Conservation (phyloP, 2,113 vertebrate species). For the Sylvicapra grimmia region DNA sequence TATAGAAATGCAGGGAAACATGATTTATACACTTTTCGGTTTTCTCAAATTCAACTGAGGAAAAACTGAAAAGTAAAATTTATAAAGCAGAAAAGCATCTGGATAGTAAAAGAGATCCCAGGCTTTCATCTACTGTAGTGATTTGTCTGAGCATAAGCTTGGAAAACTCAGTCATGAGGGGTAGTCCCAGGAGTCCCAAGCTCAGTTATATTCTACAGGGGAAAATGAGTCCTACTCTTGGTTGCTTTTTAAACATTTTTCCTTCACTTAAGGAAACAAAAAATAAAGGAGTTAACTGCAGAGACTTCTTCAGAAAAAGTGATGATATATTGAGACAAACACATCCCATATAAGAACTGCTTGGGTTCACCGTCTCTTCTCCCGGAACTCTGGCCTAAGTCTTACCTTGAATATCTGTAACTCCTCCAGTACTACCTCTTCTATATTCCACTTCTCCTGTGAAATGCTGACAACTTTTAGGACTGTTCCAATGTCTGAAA, state of each 20-base stretch:
- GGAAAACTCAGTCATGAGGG: conserved; percentile 64
- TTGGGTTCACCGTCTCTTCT: background rate
- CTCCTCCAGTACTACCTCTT: conserved; percentile 94
- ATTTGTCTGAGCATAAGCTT: conserved; percentile 59
- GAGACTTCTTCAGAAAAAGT: background rate
- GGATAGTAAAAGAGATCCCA: conserved; percentile 30
- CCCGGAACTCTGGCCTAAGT: background rate
- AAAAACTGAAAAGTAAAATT: conserved; percentile 39
- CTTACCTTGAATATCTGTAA: conserved; percentile 92
- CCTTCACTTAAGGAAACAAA: conserved; percentile 39
- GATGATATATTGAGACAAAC: background rate
- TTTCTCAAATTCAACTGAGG: conserved; percentile 38
- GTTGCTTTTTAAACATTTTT: conserved; percentile 33
- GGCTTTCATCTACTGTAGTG: conserved; percentile 58
- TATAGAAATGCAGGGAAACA: conserved; percentile 14
- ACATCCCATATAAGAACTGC: background rate
- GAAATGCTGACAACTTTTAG: conserved; percentile 95
- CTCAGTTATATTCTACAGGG: conserved; percentile 46
- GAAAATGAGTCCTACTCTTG: conserved; percentile 30
- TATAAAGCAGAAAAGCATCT: conserved; percentile 67
- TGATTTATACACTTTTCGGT: conserved; percentile 31
- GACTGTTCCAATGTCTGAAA: conserved; percentile 89
- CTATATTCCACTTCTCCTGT: conserved; percentile 91
- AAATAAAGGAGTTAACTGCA: conserved; percentile 16
- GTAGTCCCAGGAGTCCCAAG: conserved; percentile 23